These are phyloP conservation scores for Poeciliopsis retropinna DNA, from an alignment of 2,113 vertebrate species.

Conservation along the genomic window DNA sequence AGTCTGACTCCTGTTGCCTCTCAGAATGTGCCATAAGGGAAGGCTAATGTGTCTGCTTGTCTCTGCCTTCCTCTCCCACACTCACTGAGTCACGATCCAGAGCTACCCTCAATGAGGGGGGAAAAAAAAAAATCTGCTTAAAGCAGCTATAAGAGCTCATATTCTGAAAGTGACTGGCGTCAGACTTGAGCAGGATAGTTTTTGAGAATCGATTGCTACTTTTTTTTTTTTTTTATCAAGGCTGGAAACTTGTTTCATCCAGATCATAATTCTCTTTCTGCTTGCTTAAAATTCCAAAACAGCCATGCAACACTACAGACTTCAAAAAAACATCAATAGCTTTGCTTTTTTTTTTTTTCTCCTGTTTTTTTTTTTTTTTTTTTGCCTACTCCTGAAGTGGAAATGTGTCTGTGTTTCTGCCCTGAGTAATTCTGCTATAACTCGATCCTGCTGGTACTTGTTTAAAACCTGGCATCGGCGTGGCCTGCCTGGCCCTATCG, in stretches of 20 bases:
- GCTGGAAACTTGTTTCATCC: conserved; percentile 35
- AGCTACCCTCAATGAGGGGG: conserved; percentile 17
- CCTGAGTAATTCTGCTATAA: conserved; percentile 63
- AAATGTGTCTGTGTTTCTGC: conserved; percentile 55
- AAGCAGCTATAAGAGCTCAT: conserved; percentile 47
- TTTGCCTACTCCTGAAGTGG: conserved; percentile 40
- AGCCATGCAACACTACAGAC: conserved; percentile 23
- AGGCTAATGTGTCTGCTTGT: conserved; percentile 71
- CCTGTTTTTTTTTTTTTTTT: not conserved
- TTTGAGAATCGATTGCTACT: conserved; percentile 9
- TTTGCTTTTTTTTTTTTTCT: conserved; percentile 17
- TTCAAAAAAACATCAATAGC: conserved; percentile 47
- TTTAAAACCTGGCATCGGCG: conserved; percentile 72
- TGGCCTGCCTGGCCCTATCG: conserved; percentile 62
- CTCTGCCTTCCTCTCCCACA: conserved; percentile 63
- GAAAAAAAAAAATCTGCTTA: conserved; percentile 37
- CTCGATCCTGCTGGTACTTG: conserved; percentile 71
- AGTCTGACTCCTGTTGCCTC: conserved; percentile 67
- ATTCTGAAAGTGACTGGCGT: conserved; percentile 33
- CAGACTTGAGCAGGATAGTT: conserved; percentile 30
- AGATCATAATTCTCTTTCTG: conserved; percentile 33
- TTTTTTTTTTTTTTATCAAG: conserved; percentile 29
- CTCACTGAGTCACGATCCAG: conserved; percentile 61
- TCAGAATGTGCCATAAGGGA: conserved; percentile 65
- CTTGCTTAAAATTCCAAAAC: conserved; percentile 38